Evolutionary conservation across 2,888 invertebrate species (phyloP).

Genomic region (Morinoia aosen): DNA sequence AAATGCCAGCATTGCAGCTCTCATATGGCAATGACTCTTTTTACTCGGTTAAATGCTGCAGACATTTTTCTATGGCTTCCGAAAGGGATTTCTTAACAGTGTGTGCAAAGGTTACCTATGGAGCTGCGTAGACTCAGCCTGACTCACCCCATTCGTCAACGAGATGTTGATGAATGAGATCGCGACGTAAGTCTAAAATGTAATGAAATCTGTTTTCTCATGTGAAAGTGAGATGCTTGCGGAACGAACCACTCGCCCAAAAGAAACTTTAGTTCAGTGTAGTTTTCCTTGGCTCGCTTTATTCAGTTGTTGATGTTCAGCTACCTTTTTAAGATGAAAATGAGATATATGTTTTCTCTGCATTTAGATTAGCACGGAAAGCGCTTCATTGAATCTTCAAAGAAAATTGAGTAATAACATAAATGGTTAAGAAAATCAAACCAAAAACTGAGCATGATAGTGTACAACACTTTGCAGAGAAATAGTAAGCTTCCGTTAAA

Average conservation of each 20-base stretch:
- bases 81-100: background rate
- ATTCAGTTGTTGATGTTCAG: background rate
- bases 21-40: background rate
- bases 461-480: background rate
- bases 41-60: background rate
- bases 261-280: background rate
- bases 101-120: background rate
- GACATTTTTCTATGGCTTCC: background rate
- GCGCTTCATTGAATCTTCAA: background rate
- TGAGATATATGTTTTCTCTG: background rate
- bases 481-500: background rate
- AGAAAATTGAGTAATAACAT: background rate
- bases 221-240: background rate
- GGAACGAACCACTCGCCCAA: background rate
- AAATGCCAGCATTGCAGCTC: background rate
- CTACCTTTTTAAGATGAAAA: background rate
- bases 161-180: background rate
- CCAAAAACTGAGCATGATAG: background rate
- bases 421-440: background rate
- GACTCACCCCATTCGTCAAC: background rate
- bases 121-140: background rate
- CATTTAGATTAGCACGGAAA: background rate
- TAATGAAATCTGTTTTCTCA: background rate
- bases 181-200: background rate
- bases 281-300: background rate